phyloP scores from a whole-genome alignment of 92 coral and sea anemone species.

The Porites rus region DNA sequence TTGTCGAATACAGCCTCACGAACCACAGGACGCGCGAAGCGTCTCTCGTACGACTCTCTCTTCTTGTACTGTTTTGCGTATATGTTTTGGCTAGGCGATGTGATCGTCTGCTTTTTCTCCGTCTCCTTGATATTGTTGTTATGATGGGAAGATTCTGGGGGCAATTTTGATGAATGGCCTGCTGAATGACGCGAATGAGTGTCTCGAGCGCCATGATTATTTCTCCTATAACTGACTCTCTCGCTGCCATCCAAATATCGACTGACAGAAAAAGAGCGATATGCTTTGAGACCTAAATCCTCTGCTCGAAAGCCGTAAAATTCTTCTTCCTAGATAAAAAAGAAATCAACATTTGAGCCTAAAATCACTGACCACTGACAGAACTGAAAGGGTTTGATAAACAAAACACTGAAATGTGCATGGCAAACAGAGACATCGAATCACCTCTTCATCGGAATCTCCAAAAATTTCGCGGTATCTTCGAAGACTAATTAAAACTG shows the following conservation, averaged over 20 bases:
- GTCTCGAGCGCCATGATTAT: slow-evolving; percentile 27
- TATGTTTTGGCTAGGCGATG: slow-evolving; percentile 65
- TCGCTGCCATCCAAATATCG: slow-evolving; percentile 38
- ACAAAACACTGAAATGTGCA: slow-evolving; percentile 75
- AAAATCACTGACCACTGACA: slow-evolving; percentile 5
- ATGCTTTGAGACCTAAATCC: slow-evolving; percentile 92
- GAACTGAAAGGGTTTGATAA: slow-evolving; percentile 18
- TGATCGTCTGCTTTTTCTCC: background rate
- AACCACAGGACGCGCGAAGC: slow-evolving; percentile 63
- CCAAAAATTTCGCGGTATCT: slow-evolving; percentile 96
- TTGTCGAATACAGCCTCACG: slow-evolving; percentile 16
- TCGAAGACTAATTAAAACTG: slow-evolving; percentile 82
- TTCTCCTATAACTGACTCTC: slow-evolving; percentile 21
- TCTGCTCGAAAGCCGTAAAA: slow-evolving; percentile 96
- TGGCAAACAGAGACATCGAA: slow-evolving; percentile 45
- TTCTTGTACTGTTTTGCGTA: slow-evolving; percentile 95
- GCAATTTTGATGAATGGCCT: slow-evolving; percentile 16
- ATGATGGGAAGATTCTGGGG: slow-evolving; percentile 17
- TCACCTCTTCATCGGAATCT: slow-evolving; percentile 99
- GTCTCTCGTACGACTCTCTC: slow-evolving; percentile 94
- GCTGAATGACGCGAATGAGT: background rate
- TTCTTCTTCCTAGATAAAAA: slow-evolving; percentile 80
- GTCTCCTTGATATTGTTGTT: slow-evolving; percentile 24
- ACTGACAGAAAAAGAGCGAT: slow-evolving; percentile 64
- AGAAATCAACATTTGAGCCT: slow-evolving; percentile 14